Evolutionary conservation across 2,888 invertebrate species (phyloP), one percentile per base, ranked within the genome.

Genomic region (Agrotis segetum): DNA sequence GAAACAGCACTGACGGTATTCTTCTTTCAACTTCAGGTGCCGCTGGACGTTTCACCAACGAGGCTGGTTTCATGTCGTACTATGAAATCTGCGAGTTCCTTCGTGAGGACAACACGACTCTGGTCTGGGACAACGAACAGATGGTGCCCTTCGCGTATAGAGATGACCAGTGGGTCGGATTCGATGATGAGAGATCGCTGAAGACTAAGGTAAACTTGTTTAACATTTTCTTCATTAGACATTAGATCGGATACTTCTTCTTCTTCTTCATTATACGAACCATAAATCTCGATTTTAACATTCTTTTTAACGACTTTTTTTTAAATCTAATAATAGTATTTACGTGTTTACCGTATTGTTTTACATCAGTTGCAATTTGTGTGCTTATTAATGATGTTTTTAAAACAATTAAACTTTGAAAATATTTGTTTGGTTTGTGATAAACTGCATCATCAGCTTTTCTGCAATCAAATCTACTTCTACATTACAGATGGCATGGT

Each of bases 61-160:
- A 99, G 93, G 98, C 98, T 9, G 99, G 99, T 19, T 99, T 99
- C 92, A 97, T 99, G 94, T 98, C 99, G 5, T 99, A 99, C 94
- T 99, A 99, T 90, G 99, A 99, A 96, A 97, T 99, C 64, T 99
- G 99, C 91, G 98, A 98, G 86, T 99, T 99, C 96, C 96, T 99
- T 56, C 97, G 98, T 71, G 98, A 98, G 80, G 98, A 98, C 83
- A 99, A 99, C 90, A 99, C 99, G 0, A 99, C 99, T 0, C 96
- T 99, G 6, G 99, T 99, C 0, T 99, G 99, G 99, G 99, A 99
- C 90, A 99, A 99, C 80, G 99, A 99, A 85, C 99, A 99, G 89
- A 98, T 99, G 96, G 99, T 99, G 67, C 99, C 99, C 13, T 99
- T 99, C 91, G 99, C 99, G 0, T 99, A 99, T 93, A 97, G 97